These are phyloP conservation scores for Meloe dianella DNA, from an alignment of 2,888 invertebrate species.

Conservation along the genomic window DNA sequence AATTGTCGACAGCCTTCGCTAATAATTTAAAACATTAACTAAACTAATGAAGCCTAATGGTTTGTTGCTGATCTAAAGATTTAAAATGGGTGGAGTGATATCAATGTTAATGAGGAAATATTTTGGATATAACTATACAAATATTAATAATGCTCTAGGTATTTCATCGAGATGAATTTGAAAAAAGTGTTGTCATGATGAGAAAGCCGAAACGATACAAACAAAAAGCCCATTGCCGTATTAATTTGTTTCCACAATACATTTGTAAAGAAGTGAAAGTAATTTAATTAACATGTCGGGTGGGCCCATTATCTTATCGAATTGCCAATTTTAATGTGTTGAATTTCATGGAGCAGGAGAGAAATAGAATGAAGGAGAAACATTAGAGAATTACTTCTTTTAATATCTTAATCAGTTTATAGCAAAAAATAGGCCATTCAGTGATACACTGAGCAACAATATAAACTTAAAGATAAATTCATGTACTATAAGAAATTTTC, in stretches of 20 bases:
- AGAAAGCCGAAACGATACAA: not conserved
- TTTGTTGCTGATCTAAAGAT: conserved; percentile 16
- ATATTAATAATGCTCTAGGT: conserved; percentile 10
- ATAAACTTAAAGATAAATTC: no score
- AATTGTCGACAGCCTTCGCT: conserved; percentile 15
- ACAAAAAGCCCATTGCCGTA: not conserved
- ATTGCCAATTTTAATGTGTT: conserved; percentile 14
- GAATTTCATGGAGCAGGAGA: not conserved
- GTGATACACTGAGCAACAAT: no score
- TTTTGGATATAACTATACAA: no score
- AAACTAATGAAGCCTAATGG: conserved; percentile 24
- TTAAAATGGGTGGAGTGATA: conserved; percentile 1
- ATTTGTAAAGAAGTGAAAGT: conserved; percentile 10
- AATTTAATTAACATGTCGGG: conserved; percentile 10
- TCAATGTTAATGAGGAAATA: conserved; percentile 23
- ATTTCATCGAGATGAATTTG: conserved; percentile 3
- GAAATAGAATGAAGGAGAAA: not conserved
- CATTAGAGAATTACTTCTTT: not conserved
- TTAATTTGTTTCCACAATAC: conserved; percentile 4
- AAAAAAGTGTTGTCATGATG: conserved; percentile 2
- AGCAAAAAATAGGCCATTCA: not conserved
- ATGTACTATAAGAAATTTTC: no score
- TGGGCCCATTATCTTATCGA: conserved; percentile 10
- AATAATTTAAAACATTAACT: conserved; percentile 21
- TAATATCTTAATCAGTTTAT: not conserved